These are phyloP conservation scores for Galemys pyrenaicus DNA, from an alignment of 2,113 vertebrate species.

Conservation along the genomic window DNA sequence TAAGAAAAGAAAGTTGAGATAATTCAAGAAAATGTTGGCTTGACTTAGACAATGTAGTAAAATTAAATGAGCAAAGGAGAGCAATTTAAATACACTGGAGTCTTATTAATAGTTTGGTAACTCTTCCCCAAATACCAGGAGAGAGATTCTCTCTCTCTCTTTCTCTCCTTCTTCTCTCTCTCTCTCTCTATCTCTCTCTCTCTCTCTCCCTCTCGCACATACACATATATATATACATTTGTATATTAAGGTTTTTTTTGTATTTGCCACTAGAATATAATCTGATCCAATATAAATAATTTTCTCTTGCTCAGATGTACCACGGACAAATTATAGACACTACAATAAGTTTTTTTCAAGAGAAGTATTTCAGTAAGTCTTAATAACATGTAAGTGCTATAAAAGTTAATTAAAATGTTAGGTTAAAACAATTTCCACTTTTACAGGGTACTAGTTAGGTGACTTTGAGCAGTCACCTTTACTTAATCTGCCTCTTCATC, in stretches of 20 bases:
- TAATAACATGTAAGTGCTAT: neutral
- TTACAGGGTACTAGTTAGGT: neutral
- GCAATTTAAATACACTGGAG: neutral
- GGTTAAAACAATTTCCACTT: neutral
- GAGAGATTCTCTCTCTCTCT: no score
- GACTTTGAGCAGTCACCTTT: neutral
- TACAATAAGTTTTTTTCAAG: neutral
- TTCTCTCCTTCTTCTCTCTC: no score
- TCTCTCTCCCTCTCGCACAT: no score
- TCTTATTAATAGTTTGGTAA: neutral
- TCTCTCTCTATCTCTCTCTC: no score
- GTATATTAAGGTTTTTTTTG: neutral
- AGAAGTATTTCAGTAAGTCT: neutral
- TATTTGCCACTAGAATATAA: neutral
- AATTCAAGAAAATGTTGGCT: neutral
- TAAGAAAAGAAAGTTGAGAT: neutral
- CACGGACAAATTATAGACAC: neutral
- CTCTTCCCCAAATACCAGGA: neutral
- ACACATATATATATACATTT: neutral
- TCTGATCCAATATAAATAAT: neutral
- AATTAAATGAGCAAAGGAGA: slow-evolving; percentile 26
- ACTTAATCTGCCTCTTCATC: neutral
- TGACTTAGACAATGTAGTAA: neutral
- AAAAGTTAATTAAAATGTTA: neutral
- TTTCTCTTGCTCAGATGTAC: neutral